Conservation (phyloP, 2,888 invertebrate genomes). For the Lepidonotus clava region DNA sequence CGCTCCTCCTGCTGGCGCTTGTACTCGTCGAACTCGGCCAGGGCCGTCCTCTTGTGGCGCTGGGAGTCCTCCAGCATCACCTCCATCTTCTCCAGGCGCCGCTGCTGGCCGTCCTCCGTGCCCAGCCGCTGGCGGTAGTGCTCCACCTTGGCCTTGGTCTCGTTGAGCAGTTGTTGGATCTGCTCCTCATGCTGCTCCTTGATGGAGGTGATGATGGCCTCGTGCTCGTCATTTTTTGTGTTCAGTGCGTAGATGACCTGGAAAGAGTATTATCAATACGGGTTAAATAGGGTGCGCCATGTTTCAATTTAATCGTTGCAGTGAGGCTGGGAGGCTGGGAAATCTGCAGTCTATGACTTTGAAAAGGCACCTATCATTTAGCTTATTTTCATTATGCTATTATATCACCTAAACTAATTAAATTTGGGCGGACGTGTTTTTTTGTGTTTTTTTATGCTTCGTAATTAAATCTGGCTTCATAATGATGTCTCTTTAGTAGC, state of each 20-base stretch:
- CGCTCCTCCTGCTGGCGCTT: slow-evolving; percentile 71
- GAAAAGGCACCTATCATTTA: too few species aligned
- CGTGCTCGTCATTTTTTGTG: slow-evolving; percentile 80
- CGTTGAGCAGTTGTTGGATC: slow-evolving; percentile 75
- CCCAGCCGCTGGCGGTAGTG: slow-evolving; percentile 71
- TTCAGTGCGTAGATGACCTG: slow-evolving; percentile 81
- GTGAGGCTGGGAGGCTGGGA: too few species aligned
- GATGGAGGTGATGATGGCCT: slow-evolving; percentile 74
- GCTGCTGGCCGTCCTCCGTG: slow-evolving; percentile 68
- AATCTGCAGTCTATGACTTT: too few species aligned
- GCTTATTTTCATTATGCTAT: too few species aligned
- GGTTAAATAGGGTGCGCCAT: too few species aligned
- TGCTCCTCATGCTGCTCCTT: slow-evolving; percentile 79
- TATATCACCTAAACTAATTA: too few species aligned
- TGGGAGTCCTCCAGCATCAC: slow-evolving; percentile 70
- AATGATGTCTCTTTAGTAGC: too few species aligned
- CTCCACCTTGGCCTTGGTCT: slow-evolving; percentile 75
- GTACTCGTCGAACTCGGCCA: slow-evolving; percentile 72
- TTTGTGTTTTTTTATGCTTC: too few species aligned
- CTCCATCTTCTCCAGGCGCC: slow-evolving; percentile 72
- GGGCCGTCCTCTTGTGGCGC: slow-evolving; percentile 68
- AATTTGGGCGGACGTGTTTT: too few species aligned
- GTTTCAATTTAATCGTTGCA: too few species aligned
- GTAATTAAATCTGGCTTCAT: too few species aligned
- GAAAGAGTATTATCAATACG: too few species aligned